phyloP scores from a whole-genome alignment of 2,113 vertebrate genomes.

The Bungarus multicinctus region DNA sequence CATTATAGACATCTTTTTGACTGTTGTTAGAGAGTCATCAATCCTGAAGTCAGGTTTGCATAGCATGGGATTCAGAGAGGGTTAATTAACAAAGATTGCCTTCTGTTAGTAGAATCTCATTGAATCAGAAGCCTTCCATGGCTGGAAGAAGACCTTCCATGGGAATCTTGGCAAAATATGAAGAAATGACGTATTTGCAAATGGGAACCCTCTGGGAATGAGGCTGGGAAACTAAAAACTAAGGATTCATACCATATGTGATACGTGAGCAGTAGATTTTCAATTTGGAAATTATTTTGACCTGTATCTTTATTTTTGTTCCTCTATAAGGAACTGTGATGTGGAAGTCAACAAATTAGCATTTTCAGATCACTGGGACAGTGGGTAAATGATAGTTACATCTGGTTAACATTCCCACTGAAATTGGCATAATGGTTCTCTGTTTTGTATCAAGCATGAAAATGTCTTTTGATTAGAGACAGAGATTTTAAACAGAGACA shows the following conservation, averaged over 20 bases:
- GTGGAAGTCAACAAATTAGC: background rate
- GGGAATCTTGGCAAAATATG: background rate
- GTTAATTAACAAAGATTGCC: background rate
- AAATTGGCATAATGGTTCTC: background rate
- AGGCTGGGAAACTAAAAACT: background rate
- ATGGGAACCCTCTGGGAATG: background rate
- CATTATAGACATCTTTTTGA: background rate
- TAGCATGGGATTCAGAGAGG: background rate
- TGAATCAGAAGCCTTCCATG: background rate
- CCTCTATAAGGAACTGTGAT: background rate
- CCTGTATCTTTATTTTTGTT: background rate
- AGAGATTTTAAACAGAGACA: background rate
- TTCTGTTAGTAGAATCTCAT: background rate
- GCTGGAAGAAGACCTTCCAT: background rate
- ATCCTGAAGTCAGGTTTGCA: background rate
- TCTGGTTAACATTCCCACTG: background rate
- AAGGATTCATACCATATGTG: background rate
- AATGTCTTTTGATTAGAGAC: background rate
- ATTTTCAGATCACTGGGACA: background rate
- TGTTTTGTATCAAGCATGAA: background rate
- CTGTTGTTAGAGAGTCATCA: background rate
- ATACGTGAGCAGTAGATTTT: background rate
- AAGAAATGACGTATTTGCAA: background rate
- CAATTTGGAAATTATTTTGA: conserved; percentile 1
- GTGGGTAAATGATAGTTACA: background rate